Evolutionary conservation across 2,888 invertebrate species (phyloP).

Genomic region (Agrilus cyanescens): DNA sequence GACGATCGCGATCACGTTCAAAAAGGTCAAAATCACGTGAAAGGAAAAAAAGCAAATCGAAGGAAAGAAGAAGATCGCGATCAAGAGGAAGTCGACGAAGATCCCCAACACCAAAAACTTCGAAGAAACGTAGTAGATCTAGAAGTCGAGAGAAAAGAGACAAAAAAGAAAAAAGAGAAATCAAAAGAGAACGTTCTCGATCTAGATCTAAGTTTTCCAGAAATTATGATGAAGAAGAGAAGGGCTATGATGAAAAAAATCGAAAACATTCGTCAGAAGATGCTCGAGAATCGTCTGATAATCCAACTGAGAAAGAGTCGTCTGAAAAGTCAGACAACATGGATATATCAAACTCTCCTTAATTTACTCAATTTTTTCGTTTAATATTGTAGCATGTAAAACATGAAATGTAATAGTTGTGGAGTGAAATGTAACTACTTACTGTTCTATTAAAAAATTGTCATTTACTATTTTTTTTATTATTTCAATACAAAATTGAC

Average conservation of each 20-base stretch:
- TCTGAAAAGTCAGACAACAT: constrained; percentile 55
- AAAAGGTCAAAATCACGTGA: constrained; percentile 45
- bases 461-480: too few relatives aligned
- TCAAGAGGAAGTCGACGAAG: constrained; percentile 32
- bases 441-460: too few relatives aligned
- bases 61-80: constrained; percentile 34
- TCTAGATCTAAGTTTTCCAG: constrained; percentile 34
- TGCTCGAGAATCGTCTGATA: constrained; percentile 20
- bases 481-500: too few relatives aligned
- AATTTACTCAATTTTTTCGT: constrained; percentile 19
- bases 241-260: constrained; percentile 36
- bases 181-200: constrained; percentile 27
- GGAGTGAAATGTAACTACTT: too few relatives aligned
- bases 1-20: constrained; percentile 44
- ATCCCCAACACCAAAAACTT: constrained; percentile 32
- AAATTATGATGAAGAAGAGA: constrained; percentile 43
- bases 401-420: not conserved
- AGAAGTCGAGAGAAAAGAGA: constrained; percentile 25
- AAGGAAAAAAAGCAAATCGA: constrained; percentile 34
- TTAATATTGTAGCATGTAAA: not conserved
- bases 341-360: constrained; percentile 72
- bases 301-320: constrained; percentile 40
- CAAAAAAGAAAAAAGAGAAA: constrained; percentile 28
- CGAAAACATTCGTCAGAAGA: constrained; percentile 21
- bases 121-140: constrained; percentile 27